A percentile compares a stretch with the other conserved stretches of the same genome.
These are phyloP conservation scores for Crocodylus rhombifer DNA, from an alignment of 2,797 vertebrate genomes.

Conservation along the genomic window DNA sequence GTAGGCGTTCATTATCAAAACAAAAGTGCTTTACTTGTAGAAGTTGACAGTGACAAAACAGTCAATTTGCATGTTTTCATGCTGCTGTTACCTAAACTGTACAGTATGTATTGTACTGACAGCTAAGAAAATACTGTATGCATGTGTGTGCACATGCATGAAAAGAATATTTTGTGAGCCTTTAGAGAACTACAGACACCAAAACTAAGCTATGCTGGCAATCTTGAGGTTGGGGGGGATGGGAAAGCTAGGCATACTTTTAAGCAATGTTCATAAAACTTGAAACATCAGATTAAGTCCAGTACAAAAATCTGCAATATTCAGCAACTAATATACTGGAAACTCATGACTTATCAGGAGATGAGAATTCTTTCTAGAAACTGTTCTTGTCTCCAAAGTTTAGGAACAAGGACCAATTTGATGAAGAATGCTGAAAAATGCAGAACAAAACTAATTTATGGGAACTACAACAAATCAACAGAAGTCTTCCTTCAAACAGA, in stretches of 20 bases:
- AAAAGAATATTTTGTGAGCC: background rate
- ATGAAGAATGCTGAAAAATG: background rate
- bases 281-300: background rate
- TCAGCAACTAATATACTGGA: background rate
- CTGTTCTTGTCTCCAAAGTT: background rate
- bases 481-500: slow-evolving; percentile 11
- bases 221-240: background rate
- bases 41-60: background rate
- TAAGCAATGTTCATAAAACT: background rate
- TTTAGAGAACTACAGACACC: background rate
- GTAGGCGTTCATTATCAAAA: background rate
- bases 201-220: background rate
- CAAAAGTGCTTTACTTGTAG: background rate
- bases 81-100: accelerated
- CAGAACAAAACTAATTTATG: background rate
- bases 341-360: background rate
- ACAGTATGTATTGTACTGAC: background rate
- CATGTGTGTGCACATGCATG: background rate
- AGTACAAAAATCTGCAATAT: background rate
- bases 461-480: background rate
- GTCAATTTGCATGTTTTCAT: background rate
- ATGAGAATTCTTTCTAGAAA: background rate
- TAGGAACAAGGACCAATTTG: background rate
- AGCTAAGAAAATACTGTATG: background rate
- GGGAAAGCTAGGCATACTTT: background rate